Evolutionary conservation across 2,797 vertebrate species (phyloP), one percentile per base, ranked within the genome.

Genomic region (Tarsius wallacei): DNA sequence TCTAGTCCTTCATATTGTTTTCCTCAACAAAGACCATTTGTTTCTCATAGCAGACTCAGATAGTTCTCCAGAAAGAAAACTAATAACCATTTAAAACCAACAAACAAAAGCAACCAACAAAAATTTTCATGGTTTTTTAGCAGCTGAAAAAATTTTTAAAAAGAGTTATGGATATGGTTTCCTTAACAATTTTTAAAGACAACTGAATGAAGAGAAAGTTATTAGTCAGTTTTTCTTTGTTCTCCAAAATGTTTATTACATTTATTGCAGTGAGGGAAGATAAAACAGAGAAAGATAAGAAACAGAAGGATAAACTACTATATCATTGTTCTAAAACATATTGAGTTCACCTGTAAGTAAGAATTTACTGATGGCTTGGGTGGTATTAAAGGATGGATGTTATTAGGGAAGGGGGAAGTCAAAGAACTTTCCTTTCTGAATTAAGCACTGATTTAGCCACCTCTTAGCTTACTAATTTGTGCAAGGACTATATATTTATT

Each of bases 251-350:
- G 14, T 78, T 14, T 77, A 82, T 64, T 4, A 2, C 5, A 28
- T 71, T 76, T 47, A 77, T 6, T 80, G 1, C 28, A 77, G 22
- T 55, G 42, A 91, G 16, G 6, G 12, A 59, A 80, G 21, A 26
- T 21, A 53, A 51, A 81, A 28, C 7, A 94, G 51, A 81, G 22
- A 22, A 2, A 55, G 22, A 9, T 24, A 47, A 33, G 19, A 24
- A 55, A 87, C 0, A 1, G 0, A 61, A 16, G 2, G 11, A 0
- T 21, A 57, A 57, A 89, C 6, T n/a, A 42, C 19, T 24, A 7
- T 7, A 86, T 68, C 13, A 36, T 13, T 68, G 15, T 31, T 12
- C 59, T 78, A 57, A 85, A 68, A 68, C 21, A 49, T 11, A 49
- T 28, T 21, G 14, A 70, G 53, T 26, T 55, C 31, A 7, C 11